These are phyloP conservation scores for Stomorhina lunata DNA, from an alignment of 2,888 invertebrate species.

Conservation along the genomic window DNA sequence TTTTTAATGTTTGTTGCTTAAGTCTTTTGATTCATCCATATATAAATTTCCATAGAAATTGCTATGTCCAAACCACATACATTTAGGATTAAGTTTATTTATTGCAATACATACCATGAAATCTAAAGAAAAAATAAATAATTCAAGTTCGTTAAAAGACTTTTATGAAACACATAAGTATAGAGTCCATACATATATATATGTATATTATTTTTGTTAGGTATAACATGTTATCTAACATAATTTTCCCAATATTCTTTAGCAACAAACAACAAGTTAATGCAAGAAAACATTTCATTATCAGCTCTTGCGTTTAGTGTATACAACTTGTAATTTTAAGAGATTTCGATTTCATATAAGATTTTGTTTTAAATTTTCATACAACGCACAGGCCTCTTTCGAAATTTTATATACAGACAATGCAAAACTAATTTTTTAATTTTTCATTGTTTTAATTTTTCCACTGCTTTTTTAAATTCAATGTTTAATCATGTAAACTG, in stretches of 20 bases:
- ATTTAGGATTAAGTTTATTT: too few species aligned
- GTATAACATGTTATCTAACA: background rate
- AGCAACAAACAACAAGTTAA: background rate
- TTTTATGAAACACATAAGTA: background rate
- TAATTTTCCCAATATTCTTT: background rate
- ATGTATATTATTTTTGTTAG: too few species aligned
- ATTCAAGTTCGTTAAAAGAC: background rate
- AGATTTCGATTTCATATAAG: background rate
- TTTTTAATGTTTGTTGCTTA: slow-evolving; percentile 14
- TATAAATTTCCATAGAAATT: too few species aligned
- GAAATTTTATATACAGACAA: slow-evolving; percentile 18
- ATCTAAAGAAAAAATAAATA: background rate
- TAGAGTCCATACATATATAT: too few species aligned
- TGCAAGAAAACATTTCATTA: slow-evolving; percentile 10
- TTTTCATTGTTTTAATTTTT: slow-evolving; percentile 3
- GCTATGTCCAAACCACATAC: too few species aligned
- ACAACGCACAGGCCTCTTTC: slow-evolving; percentile 15
- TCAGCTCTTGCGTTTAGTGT: slow-evolving; percentile 4
- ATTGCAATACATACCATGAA: background rate
- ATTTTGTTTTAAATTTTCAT: slow-evolving; percentile 7
- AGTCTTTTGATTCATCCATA: slow-evolving; percentile 18
- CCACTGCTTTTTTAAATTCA: slow-evolving; percentile 9
- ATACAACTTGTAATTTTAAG: slow-evolving; percentile 24
- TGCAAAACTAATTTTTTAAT: slow-evolving; percentile 24
- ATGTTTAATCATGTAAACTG: slow-evolving; percentile 54